Base-by-base conservation (phyloP, 2,797 vertebrate genomes). In the Danionella dracula region DNA sequence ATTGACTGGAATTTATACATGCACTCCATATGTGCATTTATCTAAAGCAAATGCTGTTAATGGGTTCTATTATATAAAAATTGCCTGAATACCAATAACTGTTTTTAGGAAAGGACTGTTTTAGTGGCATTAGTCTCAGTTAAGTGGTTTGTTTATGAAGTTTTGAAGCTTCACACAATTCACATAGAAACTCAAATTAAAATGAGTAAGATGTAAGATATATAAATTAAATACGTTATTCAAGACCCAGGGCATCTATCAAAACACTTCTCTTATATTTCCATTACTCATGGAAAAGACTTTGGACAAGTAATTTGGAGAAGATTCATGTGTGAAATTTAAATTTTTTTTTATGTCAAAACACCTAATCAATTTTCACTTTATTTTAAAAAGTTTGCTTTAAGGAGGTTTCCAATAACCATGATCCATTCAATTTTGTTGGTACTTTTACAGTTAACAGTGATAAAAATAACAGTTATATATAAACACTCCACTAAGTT, bases 1-100 rank as follows among this genome's bases (percentile, higher is more conserved):
- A 54, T 48, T 50, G 44, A 66, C 53, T 4, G 35, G 4, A 5
- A 53, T 72, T 17, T 48, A 32, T 61, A 55, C 48, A 64, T 11
- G 41, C 8, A 35, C 13, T 59, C 13, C 41, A 41, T 31, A 60
- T 57, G 29, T 12, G 34, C 16, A 19, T 66, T 35, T 17, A 16
- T 34, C 5, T 31, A n/a, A 38, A 51, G n/a, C 29, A 21, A 31
- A 11, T 2, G 4, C 6, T 12, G 7, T 9, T 17, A 19, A n/a
- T n/a, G n/a, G n/a, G n/a, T n/a, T n/a, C n/a, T n/a, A n/a, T n/a
- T n/a, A n/a, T n/a, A n/a, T n/a, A n/a, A n/a, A n/a, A n/a, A n/a
- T n/a, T n/a, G n/a, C n/a, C 5, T 32, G 31, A 11, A 13, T 37
- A 35, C 11, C 10, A n/a, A 51, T 31, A 4, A 51, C 10, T 9